Evolutionary conservation across 1,140 invertebrate species (phyloP).

Genomic region (Bombus waltoni): DNA sequence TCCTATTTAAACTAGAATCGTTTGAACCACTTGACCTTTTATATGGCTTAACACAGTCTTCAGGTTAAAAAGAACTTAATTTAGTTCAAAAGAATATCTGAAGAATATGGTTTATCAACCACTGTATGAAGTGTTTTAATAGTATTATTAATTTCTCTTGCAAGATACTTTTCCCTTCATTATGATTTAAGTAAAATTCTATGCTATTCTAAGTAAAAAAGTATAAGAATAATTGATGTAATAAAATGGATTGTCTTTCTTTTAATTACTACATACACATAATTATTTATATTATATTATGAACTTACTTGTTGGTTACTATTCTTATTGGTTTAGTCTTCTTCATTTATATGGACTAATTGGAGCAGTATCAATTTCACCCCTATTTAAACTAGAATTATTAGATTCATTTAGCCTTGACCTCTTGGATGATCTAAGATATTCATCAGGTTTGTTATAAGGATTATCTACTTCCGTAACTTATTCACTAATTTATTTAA

Average conservation of each 20-base stretch:
- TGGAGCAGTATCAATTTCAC: conserved; percentile 44
- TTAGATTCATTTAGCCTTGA: conserved; percentile 55
- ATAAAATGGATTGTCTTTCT: not conserved
- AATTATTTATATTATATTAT: not conserved
- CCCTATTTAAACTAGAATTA: conserved; percentile 42
- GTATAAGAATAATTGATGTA: not conserved
- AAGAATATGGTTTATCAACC: conserved; percentile 9
- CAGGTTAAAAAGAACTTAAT: too few relatives aligned
- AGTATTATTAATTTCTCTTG: conserved; percentile 37
- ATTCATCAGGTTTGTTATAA: conserved; percentile 3
- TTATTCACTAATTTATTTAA: too few relatives aligned
- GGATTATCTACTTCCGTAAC: too few relatives aligned
- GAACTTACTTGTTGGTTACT: conserved; percentile 14
- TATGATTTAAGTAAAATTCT: not conserved
- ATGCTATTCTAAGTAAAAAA: not conserved
- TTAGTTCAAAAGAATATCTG: not conserved
- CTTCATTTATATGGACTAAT: conserved; percentile 76
- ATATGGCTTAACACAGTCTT: too few relatives aligned
- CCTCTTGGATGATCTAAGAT: conserved; percentile 59
- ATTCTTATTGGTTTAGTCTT: conserved; percentile 53
- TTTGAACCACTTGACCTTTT: too few relatives aligned
- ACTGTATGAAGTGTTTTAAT: conserved; percentile 4
- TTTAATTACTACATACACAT: too few relatives aligned
- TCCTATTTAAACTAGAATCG: too few relatives aligned
- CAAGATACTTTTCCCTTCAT: conserved; percentile 12